Conservation (phyloP, 2,797 vertebrate species). For the Moxostoma hubbsi region DNA sequence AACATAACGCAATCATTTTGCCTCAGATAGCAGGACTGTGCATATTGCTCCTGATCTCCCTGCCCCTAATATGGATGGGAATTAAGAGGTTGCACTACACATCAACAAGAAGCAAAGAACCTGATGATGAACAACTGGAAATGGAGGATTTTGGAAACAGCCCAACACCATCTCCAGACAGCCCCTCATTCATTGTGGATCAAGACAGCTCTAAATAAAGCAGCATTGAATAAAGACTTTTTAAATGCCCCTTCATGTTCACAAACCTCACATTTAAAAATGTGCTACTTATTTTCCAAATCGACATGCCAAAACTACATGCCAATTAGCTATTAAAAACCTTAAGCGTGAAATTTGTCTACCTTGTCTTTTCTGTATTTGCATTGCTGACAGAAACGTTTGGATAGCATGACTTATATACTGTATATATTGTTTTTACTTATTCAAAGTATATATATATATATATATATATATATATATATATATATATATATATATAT, state of each 20-base stretch:
- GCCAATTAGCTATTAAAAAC: too few species aligned
- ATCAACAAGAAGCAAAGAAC: neutral
- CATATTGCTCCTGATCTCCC: conserved; percentile 24
- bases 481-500: too few species aligned
- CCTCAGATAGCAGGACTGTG: conserved; percentile 22
- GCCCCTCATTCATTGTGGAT: neutral
- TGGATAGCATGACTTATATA: neutral
- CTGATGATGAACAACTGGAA: conserved; percentile 18
- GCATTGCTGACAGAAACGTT: neutral
- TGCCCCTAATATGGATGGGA: conserved; percentile 26
- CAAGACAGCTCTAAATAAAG: neutral
- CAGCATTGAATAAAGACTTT: neutral
- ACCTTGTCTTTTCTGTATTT: neutral
- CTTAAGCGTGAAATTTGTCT: neutral
- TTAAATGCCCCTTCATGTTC: neutral
- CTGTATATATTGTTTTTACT: too few species aligned
- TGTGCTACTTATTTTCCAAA: neutral
- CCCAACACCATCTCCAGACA: neutral
- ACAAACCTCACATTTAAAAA: neutral
- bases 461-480: too few species aligned
- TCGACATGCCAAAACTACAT: too few species aligned
- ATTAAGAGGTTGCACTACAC: conserved; percentile 1
- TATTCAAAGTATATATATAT: too few species aligned
- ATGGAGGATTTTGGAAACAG: conserved; percentile 12
- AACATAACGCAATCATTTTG: too few species aligned